Evolutionary conservation across 2,888 invertebrate genomes (phyloP), one percentile per base, ranked within the genome.

Genomic region (Altica lythri): DNA sequence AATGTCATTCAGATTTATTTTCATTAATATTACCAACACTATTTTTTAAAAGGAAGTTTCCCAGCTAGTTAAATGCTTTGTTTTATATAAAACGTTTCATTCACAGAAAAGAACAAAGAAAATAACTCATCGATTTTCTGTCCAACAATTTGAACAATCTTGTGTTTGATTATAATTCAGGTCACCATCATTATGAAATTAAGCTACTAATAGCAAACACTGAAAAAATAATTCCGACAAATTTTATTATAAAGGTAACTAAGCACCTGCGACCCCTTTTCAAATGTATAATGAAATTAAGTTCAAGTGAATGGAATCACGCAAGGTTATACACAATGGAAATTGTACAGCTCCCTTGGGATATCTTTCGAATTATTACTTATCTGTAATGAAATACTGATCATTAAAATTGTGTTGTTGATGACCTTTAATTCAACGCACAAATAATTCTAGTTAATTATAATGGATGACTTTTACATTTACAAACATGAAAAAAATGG

Each of bases 161-260:
- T 29, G 22, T 40, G 10, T 43, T 43, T 43, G 19, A 35, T 35
- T 35, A 18, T 43, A 17, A 29, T 43, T 29, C 30, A 43, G 43
- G 43, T 43, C 43, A 43, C 43, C 30, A 16, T 29, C 30, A 43
- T 43, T 43, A 43, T 12, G 10, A 30, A 43, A 43, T 43, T 43
- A 43, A 43, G 40, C 29, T 43, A 29, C 29, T 43, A 43, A 43
- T 29, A 17, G 27, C 18, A 18, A 43, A 22, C 43, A 43, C 16
- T 43, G 43, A 30, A 22, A 43, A 43, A 43, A 43, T 43, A 29
- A 43, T 43, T 18, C 43, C 17, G 43, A 43, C 43, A 43, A 43
- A 43, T 43, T 43, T 22, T 22, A 22, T 22, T 22, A 10, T 25
- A 1, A 10, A 40, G 13, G 19, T 40, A 22, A 40, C 40, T 25